These are phyloP conservation scores for Chrysemys picta DNA, from an alignment of 2,113 vertebrate genomes.

Conservation along the genomic window DNA sequence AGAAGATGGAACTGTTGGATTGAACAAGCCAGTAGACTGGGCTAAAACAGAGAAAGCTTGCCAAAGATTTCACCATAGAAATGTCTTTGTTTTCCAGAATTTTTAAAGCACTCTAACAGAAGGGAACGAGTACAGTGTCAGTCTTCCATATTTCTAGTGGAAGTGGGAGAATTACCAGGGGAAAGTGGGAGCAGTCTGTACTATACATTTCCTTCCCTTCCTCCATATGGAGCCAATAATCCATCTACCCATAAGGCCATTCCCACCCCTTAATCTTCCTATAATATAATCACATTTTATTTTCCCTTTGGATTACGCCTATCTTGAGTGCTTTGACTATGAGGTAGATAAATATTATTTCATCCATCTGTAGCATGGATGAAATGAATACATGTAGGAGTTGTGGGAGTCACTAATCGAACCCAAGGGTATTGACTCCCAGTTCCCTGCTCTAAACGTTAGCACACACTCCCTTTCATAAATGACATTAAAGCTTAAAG, in stretches of 20 bases:
- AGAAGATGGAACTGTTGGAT: background rate
- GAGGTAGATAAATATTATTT: background rate
- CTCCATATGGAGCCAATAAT: background rate
- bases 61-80: background rate
- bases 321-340: background rate
- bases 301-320: background rate
- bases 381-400: background rate
- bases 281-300: background rate
- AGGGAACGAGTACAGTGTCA: background rate
- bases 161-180: background rate
- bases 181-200: background rate
- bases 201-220: background rate
- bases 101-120: background rate
- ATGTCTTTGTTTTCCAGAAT: background rate
- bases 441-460: background rate
- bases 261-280: background rate
- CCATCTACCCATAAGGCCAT: rapidly evolving
- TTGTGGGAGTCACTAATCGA: background rate
- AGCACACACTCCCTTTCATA: background rate
- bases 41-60: background rate
- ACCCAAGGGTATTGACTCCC: background rate
- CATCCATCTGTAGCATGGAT: background rate
- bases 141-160: background rate
- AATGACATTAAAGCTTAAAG: background rate
- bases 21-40: background rate